These are phyloP conservation scores for Tenebrosternarchus preto DNA, from an alignment of 2,113 vertebrate genomes.

Conservation along the genomic window DNA sequence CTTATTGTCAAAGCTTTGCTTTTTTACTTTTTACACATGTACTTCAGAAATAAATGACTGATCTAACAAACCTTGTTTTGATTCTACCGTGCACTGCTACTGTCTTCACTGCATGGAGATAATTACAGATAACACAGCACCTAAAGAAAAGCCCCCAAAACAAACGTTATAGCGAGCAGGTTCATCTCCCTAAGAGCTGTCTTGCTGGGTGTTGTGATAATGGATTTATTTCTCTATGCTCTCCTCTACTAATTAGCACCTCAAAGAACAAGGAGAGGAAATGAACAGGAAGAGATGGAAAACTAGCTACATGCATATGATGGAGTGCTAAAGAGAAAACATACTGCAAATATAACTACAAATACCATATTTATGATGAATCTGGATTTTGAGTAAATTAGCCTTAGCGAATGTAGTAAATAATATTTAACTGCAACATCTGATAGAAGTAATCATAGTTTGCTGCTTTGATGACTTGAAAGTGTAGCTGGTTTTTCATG, in stretches of 20 bases:
- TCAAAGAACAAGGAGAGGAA: slow-evolving; percentile 29
- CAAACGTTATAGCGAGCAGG: slow-evolving; percentile 45
- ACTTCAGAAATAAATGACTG: slow-evolving; percentile 1
- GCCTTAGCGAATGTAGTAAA: too few relatives aligned
- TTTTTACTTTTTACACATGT: not conserved
- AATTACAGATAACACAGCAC: too few relatives aligned
- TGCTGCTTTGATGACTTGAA: too few relatives aligned
- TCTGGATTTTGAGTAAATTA: too few relatives aligned
- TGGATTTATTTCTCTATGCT: slow-evolving; percentile 42
- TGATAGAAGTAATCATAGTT: too few relatives aligned
- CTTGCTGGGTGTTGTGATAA: slow-evolving; percentile 54
- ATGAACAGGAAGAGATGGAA: slow-evolving; percentile 23
- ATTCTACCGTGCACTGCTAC: slow-evolving; percentile 5
- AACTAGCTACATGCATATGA: not conserved
- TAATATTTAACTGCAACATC: too few relatives aligned
- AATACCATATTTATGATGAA: too few relatives aligned
- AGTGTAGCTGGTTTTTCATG: too few relatives aligned
- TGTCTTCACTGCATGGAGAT: not conserved
- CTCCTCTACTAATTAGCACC: slow-evolving; percentile 51
- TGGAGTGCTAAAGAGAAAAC: not conserved
- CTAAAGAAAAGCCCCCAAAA: not conserved
- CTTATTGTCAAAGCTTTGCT: too few relatives aligned
- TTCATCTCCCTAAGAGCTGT: slow-evolving; percentile 50
- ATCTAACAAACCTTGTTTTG: not conserved
- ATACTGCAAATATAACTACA: not conserved